Base-by-base conservation (phyloP, 2,113 vertebrate genomes). In the Oplegnathus fasciatus region DNA sequence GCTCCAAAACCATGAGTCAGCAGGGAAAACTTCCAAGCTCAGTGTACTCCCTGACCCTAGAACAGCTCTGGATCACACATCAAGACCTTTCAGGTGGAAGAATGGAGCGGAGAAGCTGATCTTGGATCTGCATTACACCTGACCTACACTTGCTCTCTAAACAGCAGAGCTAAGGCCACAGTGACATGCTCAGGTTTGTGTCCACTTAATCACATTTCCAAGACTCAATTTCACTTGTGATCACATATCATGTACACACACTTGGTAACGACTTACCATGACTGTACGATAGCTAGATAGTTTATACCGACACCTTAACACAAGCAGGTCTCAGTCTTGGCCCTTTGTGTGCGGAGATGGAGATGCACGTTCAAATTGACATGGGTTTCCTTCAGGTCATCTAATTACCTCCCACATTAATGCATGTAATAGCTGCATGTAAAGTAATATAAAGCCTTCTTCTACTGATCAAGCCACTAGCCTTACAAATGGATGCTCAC, bases 1-100 rank as follows among this genome's bases (percentile, higher is more conserved):
- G 88, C 89, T 93, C 86, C 90, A 93, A 86, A 93, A 87, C 80
- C 91, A 93, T 95, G 93, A 94, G 91, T 95, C 93, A 94, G 93
- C 92, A 92, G 89, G 89, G 93, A 91, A 89, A 94, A 91, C 86
- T 64, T 94, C 90, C 93, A 93, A 91, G 75, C 69, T 72, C 70
- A 85, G 82, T 89, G 90, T 86, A 94, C 94, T 94, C 92, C 70
- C 90, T 93, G 91, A 94, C 90, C 93, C 77, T 75, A 50, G 80
- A 91, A 83, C 40, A 85, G 83, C 82, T 82, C 83, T 65, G 75
- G 77, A 90, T 87, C 88, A 76, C 50, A 82, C 83, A 75, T 75
- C 46, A 65, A 78, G 75, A 84, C 75, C 77, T 78, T 83, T 42
- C 30, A 77, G 72, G 72, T 89, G 64, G 70, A 75, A 67, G 48